A percentile compares a stretch with the other conserved stretches of the same genome.
Evolutionary conservation across 2,113 vertebrate genomes (phyloP).

Genomic region (Pachypanchax playfairii): DNA sequence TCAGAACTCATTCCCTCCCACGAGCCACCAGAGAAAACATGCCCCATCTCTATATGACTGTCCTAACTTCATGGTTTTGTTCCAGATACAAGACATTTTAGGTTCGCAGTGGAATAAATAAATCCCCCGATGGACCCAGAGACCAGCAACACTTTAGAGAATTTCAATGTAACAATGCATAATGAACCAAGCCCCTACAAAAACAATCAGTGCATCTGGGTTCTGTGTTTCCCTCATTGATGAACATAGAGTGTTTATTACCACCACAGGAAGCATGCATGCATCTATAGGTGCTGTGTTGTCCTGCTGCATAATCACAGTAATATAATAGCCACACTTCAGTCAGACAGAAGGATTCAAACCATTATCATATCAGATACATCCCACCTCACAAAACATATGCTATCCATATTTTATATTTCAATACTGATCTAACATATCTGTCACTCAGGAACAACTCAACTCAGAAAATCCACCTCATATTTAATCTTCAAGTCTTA

Average conservation of each 20-base stretch:
- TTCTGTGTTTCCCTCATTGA: constrained; percentile 59
- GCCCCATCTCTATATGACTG: constrained; percentile 17
- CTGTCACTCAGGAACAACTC: constrained; percentile 50
- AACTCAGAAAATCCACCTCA: constrained; percentile 55
- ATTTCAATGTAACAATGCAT: constrained; percentile 66
- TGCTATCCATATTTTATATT: constrained; percentile 68
- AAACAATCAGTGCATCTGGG: constrained; percentile 56
- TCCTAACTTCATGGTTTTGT: constrained; percentile 41
- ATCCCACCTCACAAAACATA: constrained; percentile 61
- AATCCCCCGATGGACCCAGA: constrained; percentile 58
- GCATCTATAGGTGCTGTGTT: constrained; percentile 49
- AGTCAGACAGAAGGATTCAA: constrained; percentile 53
- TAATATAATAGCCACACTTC: constrained; percentile 50
- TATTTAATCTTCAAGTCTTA: constrained; percentile 58
- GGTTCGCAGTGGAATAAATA: constrained; percentile 35
- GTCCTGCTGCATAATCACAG: constrained; percentile 51
- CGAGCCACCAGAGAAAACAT: constrained; percentile 27
- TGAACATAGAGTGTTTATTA: constrained; percentile 61
- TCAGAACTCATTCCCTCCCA: constrained; percentile 45
- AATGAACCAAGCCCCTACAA: constrained; percentile 54
- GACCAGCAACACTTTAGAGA: constrained; percentile 56
- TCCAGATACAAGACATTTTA: constrained; percentile 38
- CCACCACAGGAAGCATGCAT: constrained; percentile 50
- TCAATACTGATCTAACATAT: constrained; percentile 55
- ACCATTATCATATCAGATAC: constrained; percentile 43